phyloP scores from a whole-genome alignment of 2,113 vertebrate species.

The Seriola aureovittata region DNA sequence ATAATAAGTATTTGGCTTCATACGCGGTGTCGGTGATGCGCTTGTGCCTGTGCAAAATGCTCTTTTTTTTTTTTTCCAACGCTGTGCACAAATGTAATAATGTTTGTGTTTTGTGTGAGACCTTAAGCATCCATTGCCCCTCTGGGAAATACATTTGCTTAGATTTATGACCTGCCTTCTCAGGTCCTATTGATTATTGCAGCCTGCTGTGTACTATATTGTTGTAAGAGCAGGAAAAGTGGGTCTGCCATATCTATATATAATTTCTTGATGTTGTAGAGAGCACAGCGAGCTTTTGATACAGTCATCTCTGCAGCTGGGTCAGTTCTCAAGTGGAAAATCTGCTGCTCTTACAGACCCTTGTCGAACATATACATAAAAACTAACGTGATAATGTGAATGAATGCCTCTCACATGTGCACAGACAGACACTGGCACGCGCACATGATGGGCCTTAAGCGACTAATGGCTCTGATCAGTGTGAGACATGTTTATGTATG shows the following conservation, averaged over 20 bases:
- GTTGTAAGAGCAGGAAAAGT: constrained; percentile 70
- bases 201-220: constrained; percentile 61
- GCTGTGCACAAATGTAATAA: constrained; percentile 35
- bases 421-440: constrained; percentile 19
- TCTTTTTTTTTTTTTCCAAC: neutral
- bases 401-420: constrained; percentile 2
- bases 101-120: constrained; percentile 55
- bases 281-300: constrained; percentile 48
- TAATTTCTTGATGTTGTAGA: constrained; percentile 55
- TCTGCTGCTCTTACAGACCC: constrained; percentile 32
- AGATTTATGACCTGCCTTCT: constrained; percentile 76
- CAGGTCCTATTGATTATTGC: constrained; percentile 72
- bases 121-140: constrained; percentile 50
- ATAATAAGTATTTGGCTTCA: constrained; percentile 68
- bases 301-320: constrained; percentile 57
- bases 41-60: constrained; percentile 29
- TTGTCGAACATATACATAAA: constrained; percentile 56
- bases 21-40: constrained; percentile 25
- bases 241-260: constrained; percentile 56
- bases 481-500: constrained; percentile 68
- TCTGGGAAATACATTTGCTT: constrained; percentile 72
- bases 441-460: constrained; percentile 52
- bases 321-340: constrained; percentile 67
- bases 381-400: constrained; percentile 29
- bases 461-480: constrained; percentile 66